Conservation (phyloP, 2,888 invertebrate species). For the Heliconius ethilla region DNA sequence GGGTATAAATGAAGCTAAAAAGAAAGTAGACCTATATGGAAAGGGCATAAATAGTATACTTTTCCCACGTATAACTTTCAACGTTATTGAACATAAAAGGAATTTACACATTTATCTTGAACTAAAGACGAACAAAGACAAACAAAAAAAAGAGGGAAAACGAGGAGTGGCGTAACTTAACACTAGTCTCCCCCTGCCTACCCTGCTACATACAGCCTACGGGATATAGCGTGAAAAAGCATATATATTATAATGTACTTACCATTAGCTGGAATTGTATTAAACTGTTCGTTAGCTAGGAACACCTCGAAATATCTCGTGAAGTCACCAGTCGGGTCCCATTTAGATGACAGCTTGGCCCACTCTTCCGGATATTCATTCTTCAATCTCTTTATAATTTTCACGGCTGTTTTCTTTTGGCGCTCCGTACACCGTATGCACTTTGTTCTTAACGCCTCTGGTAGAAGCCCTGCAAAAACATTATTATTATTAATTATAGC, state of each 20-base stretch:
- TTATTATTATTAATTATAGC: not conserved
- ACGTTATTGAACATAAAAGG: not conserved
- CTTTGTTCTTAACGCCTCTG: conserved; percentile 86
- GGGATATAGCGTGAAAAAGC: too few species aligned
- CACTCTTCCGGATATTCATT: conserved; percentile 85
- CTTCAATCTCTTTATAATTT: conserved; percentile 85
- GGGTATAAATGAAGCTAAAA: too few species aligned
- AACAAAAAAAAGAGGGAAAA: not conserved
- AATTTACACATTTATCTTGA: not conserved
- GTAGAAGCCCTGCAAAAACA: conserved; percentile 82
- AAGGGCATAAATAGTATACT: too few species aligned
- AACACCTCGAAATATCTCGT: conserved; percentile 75
- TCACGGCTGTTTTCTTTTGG: conserved; percentile 85
- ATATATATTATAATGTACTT: conserved; percentile 39
- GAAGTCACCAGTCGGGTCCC: conserved; percentile 87
- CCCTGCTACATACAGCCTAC: too few species aligned
- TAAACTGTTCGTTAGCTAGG: conserved; percentile 68
- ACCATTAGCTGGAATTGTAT: conserved; percentile 66
- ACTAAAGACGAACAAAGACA: not conserved
- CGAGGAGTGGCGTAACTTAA: too few species aligned
- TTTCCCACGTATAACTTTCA: too few species aligned
- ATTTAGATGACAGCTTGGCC: conserved; percentile 84
- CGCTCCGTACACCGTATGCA: conserved; percentile 85
- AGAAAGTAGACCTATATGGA: too few species aligned
- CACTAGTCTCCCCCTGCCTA: too few species aligned